Evolutionary conservation across 2,113 vertebrate species (phyloP).

Genomic region (Thalassoma bifasciatum): DNA sequence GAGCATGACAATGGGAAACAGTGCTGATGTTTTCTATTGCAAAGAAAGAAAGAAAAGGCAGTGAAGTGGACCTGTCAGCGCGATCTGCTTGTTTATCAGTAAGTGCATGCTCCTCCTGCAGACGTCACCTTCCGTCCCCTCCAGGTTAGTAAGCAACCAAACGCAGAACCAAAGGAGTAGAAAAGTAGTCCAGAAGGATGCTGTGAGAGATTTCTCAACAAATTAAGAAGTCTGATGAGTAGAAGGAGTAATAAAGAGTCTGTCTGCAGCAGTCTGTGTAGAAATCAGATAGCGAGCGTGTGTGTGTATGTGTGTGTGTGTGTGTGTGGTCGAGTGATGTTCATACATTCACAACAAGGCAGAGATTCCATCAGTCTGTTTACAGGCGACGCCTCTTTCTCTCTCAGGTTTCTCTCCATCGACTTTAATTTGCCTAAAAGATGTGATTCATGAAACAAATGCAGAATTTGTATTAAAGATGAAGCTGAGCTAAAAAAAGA

Average conservation of each 20-base stretch:
- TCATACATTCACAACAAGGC: conserved; percentile 83
- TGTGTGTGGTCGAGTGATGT: conserved; percentile 71
- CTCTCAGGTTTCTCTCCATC: conserved; percentile 9
- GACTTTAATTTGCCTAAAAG: conserved; percentile 47
- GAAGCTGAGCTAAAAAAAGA: conserved; percentile 7
- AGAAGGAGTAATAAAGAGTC: conserved; percentile 56
- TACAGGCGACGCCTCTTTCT: conserved; percentile 20
- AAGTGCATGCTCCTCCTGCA: conserved; percentile 73
- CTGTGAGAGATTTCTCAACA: conserved; percentile 30
- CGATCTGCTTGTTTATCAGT: conserved; percentile 61
- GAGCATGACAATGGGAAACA: conserved; percentile 86
- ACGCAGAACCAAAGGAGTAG: conserved; percentile 52
- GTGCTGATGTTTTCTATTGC: conserved; percentile 82
- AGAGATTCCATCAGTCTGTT: conserved; percentile 52
- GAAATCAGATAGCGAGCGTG: conserved; percentile 58
- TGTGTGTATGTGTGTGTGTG: too few species aligned
- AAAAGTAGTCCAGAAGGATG: conserved; percentile 38
- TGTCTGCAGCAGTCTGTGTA: conserved; percentile 68
- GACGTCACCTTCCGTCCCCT: conserved; percentile 34
- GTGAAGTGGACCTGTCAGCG: conserved; percentile 73
- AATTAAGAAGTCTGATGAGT: conserved; percentile 50
- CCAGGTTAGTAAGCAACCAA: conserved; percentile 47
- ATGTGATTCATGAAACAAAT: conserved; percentile 33
- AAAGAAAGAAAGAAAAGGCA: conserved; percentile 80
- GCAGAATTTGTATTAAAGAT: conserved; percentile 1